These are phyloP conservation scores for Pelochelys cantorii DNA, from an alignment of 2,797 vertebrate species.

Conservation along the genomic window DNA sequence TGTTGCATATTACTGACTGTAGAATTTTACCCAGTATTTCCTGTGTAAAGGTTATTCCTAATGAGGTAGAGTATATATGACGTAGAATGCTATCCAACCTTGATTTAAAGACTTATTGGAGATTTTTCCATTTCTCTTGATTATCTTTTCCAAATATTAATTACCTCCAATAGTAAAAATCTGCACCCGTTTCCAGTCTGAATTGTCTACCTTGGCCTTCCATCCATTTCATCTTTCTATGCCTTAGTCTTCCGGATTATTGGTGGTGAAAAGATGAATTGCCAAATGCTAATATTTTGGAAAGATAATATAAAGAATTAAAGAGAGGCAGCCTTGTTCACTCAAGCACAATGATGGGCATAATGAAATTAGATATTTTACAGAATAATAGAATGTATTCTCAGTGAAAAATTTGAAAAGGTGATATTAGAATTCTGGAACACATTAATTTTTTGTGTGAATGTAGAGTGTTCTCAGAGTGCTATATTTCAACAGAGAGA, in stretches of 20 bases:
- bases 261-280: background rate
- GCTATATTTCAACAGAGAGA: background rate
- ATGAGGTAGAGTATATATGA: background rate
- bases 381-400: constrained; percentile 69
- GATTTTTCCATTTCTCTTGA: background rate
- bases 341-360: constrained; percentile 52
- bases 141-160: constrained; percentile 32
- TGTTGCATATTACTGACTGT: constrained; percentile 7
- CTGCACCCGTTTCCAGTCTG: background rate
- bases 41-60: constrained; percentile 41
- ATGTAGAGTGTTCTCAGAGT: background rate
- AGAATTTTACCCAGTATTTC: constrained; percentile 61
- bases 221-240: background rate
- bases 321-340: background rate
- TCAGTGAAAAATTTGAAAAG: constrained; percentile 42
- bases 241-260: background rate
- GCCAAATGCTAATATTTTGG: background rate
- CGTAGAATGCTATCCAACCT: constrained; percentile 30
- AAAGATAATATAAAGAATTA: background rate
- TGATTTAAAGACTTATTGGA: background rate
- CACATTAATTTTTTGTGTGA: constrained; percentile 45
- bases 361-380: constrained; percentile 60
- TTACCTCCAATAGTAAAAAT: background rate
- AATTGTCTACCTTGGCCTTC: background rate
- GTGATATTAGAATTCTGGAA: constrained; percentile 43